Base-by-base conservation (phyloP, 1,140 invertebrate genomes). In the Hycleus phaleratus region DNA sequence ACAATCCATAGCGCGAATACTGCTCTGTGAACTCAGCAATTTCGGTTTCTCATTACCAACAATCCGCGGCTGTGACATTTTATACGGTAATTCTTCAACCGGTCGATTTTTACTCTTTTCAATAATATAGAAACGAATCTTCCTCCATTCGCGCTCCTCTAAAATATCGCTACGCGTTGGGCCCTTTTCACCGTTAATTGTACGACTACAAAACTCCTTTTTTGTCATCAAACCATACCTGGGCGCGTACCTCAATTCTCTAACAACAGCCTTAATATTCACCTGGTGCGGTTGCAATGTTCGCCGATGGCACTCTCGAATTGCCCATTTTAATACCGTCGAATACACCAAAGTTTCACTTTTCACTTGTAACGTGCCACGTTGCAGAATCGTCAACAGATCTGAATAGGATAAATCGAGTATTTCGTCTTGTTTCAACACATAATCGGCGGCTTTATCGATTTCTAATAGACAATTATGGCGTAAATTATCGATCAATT, bases 151-250 rank as follows among this genome's bases (percentile, higher is more conserved):
- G 7, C 56, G 62, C 50, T 72, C 70, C 1, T 68, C 63, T 18
- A 70, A 54, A 9, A 73, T 67, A 8, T 67, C 69, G 11, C 68
- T 71, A 10, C 61, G 49, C 38, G 66, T 64, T 24, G 71, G 71
- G 5, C 71, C 71, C 57, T 65, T 67, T 25, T 64, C 59, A 0
- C 62, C 61, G 18, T 69, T 64, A 3, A 70, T 47, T 3, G 62
- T 68, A 43, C 65, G 50, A n/a, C 49, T 56, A 2, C 49, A 46
- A 49, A 73, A 73, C 46, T 72, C 69, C 38, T 62, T 66, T 49
- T 66, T 68, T 2, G 59, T 59, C 68, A 73, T 70, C 10, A 73
- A 58, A 39, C 71, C 70, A 25, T 73, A 73, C 45, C 71, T 59
- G 7, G 71, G 68, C 38, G 70, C 65, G 46, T 68, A 69, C 6